Evolutionary conservation across 1,140 invertebrate species (phyloP), one percentile per base, ranked within the genome.

Genomic region (Drosophila neocordata): DNA sequence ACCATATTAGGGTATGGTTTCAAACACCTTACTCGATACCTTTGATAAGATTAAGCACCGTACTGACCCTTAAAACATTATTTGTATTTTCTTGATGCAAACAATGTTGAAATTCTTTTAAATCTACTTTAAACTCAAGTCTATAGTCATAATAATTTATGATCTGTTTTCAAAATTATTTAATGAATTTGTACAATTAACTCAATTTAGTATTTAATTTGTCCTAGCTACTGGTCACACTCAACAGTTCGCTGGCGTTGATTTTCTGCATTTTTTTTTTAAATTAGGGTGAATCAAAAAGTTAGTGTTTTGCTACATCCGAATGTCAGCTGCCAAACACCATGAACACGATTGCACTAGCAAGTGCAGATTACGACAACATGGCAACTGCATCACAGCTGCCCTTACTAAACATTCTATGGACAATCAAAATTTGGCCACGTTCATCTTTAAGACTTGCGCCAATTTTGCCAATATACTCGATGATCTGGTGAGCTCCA

Each of bases 371-470:
- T 93, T 92, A 9, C 88, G 81, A 15, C 65, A 92, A 60, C 94
- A 95, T 91, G 94, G 93, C 24, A 90, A 92, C 60, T 77, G 90
- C 63, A 91, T 95, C n/a, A 93, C 92, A 27, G 87, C 93, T 53
- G 92, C 93, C 4, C 88, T 94, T 7, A 93, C 93, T 1, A 93
- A 93, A 78, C 87, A 92, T 61, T 79, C 89, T 20, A 92, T 94
- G 27, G 90, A 66, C 18, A 92, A 93, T 72, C 66, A 74, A 2
- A 89, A 93, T 24, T 74, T 94, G 2, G 92, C 93, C 53, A 82
- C 92, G n/a, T 94, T 92, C 73, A 88, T 94, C 11, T 90, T 90
- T 44, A 92, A 92, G 58, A 90, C 92, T n/a, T 95, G 94, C 85
- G 83, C 90, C 20, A 93, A 93, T 84, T 94, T 92, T 75, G 92